Conservation (phyloP, 2,113 vertebrate species). For the Rostratula benghalensis region DNA sequence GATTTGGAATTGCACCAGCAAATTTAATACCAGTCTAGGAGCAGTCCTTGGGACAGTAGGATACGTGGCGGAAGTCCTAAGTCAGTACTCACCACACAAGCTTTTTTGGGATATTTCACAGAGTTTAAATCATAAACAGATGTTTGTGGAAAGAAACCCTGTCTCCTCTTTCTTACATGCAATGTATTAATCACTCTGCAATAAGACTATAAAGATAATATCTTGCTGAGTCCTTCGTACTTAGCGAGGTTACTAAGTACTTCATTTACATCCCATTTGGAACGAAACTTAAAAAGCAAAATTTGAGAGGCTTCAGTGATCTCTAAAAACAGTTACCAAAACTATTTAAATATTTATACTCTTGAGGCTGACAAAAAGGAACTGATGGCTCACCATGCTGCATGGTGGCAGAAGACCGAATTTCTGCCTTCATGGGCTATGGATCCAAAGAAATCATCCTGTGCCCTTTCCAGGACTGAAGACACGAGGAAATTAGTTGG, state of each 20-base stretch:
- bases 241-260: not conserved
- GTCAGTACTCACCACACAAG: constrained; percentile 25
- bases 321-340: not conserved
- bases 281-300: constrained; percentile 41
- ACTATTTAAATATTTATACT: not conserved
- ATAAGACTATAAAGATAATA: constrained; percentile 53
- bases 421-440: not conserved
- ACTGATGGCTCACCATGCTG: no score
- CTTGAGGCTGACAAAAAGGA: not conserved
- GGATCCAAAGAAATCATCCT: not conserved
- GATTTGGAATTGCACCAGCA: not conserved
- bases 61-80: constrained; percentile 17
- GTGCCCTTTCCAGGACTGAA: not conserved
- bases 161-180: constrained; percentile 29
- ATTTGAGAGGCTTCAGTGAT: not conserved
- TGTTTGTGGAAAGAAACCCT: constrained; percentile 47
- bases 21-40: constrained; percentile 13
- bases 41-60: not conserved
- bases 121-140: constrained; percentile 68
- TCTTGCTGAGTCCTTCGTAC: constrained; percentile 55
- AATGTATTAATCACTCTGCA: constrained; percentile 65
- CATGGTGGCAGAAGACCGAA: not conserved
- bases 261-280: constrained; percentile 26
- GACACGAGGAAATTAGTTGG: not conserved
- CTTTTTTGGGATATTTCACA: constrained; percentile 30